Base-by-base conservation (phyloP, 1,140 invertebrate species). In the Drosophila parabipectinata region DNA sequence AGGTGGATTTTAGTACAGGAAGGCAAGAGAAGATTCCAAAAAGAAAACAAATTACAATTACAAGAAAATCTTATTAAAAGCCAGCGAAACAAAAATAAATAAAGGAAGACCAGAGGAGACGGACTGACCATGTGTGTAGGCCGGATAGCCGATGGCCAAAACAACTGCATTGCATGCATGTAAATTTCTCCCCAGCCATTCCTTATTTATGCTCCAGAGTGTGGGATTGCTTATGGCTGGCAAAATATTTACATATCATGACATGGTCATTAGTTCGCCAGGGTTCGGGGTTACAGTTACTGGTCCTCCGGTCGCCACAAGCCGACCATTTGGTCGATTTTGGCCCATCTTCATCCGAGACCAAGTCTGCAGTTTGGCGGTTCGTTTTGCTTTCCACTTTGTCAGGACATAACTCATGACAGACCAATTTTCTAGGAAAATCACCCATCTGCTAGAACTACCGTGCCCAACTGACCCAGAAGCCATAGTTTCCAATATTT, bases 31-130 rank as follows among this genome's bases (percentile, higher is more conserved):
- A 72, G 45, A 48, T 60, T 26, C 56, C 72, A 12, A 64, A 71
- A 83, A 78, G 84, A 84, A 90, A 89, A 88, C 79, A 90, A 91
- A 90, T 90, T 90, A 91, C 89, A 91, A 90, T 91, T 90, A 91
- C 89, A 91, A 90, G 89, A 90, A 91, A 91, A 91, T 85, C 83
- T 91, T 91, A 91, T 91, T 91, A 90, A 91, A 89, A 78, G 55
- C 59, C 78, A 80, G 57, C 55, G 59, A 71, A 51, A 47, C 52
- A 54, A 67, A 83, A 82, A 82, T 82, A 82, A 82, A 79, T 81
- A 77, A 77, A 69, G 68, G 45, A 47, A 61, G 37, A 54, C 51
- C 37, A 34, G 28, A 32, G 51, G 34, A 50, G 48, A 41, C 53
- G 44, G 64, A 28, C 48, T 10, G 24, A 47, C 32, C 34, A 66